A percentile compares a stretch with the other conserved stretches of the same genome.
Conservation (phyloP, 2,888 invertebrate genomes). For the Calameuta idolon region DNA sequence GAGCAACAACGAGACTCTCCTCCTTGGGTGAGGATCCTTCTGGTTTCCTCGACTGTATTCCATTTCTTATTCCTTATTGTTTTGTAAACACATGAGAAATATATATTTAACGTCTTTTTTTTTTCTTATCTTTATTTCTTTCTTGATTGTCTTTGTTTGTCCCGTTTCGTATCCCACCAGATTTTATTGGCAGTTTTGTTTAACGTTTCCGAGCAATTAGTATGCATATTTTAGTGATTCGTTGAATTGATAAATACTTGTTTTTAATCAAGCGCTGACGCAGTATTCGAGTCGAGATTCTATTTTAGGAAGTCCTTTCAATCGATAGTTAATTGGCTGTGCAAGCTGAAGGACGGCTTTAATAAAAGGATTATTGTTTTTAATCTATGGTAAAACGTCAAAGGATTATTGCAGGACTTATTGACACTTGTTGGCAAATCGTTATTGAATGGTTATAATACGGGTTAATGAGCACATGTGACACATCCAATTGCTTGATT, state of each 20-base stretch:
- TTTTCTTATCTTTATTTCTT: neutral
- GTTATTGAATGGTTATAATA: neutral
- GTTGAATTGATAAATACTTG: neutral
- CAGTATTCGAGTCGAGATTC: neutral
- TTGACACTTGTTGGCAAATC: neutral
- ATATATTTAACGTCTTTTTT: neutral
- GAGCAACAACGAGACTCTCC: neutral
- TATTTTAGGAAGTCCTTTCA: neutral
- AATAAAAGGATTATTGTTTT: neutral
- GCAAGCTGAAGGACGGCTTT: neutral
- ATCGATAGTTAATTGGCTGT: neutral
- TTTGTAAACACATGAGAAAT: neutral
- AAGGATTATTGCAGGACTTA: neutral
- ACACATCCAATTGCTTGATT: neutral
- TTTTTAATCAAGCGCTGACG: neutral
- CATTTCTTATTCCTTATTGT: neutral
- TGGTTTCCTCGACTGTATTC: neutral
- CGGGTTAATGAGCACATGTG: neutral
- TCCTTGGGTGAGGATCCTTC: slow-evolving; percentile 8
- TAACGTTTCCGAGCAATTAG: neutral
- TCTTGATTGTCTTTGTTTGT: neutral
- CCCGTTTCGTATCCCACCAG: neutral
- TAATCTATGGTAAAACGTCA: neutral
- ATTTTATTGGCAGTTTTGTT: neutral
- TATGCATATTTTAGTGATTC: neutral